Conservation (phyloP, 2,888 invertebrate genomes). For the Amphimallon solstitiale region DNA sequence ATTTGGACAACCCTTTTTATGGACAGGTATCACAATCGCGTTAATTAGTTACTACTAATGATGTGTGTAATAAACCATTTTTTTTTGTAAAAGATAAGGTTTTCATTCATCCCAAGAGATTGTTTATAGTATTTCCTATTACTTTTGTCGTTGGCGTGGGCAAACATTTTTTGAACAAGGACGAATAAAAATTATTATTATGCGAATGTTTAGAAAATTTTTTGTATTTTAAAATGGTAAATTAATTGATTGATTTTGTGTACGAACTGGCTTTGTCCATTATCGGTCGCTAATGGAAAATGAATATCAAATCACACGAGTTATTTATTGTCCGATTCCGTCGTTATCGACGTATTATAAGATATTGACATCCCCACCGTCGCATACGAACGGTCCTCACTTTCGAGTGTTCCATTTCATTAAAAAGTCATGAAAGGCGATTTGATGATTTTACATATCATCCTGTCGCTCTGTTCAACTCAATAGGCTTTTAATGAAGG, state of each 20-base stretch:
- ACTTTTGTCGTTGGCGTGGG: too few relatives aligned
- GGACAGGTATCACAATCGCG: too few relatives aligned
- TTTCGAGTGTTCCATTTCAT: conserved; percentile 10
- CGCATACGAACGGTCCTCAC: background rate
- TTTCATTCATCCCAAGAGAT: too few relatives aligned
- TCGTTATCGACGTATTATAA: conserved; percentile 2
- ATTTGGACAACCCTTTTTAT: too few relatives aligned
- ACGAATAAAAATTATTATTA: too few relatives aligned
- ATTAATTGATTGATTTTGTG: conserved; percentile 7
- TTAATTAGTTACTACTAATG: too few relatives aligned
- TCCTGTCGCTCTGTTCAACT: conserved; percentile 5
- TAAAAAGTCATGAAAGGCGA: conserved; percentile 29
- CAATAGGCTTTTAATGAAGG: conserved; percentile 27
- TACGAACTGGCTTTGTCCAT: conserved; percentile 1
- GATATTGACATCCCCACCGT: background rate
- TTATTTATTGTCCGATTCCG: conserved; percentile 24
- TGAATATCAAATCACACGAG: conserved; percentile 16
- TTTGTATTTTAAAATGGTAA: background rate
- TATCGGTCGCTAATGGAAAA: conserved; percentile 9
- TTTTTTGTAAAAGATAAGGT: too few relatives aligned
- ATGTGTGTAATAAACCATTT: too few relatives aligned
- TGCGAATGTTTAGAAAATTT: background rate
- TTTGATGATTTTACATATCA: conserved; percentile 31
- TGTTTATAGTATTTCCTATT: too few relatives aligned
- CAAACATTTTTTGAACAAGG: too few relatives aligned